These are phyloP conservation scores for Megalops cyprinoides DNA, from an alignment of 2,797 vertebrate species.

Conservation along the genomic window DNA sequence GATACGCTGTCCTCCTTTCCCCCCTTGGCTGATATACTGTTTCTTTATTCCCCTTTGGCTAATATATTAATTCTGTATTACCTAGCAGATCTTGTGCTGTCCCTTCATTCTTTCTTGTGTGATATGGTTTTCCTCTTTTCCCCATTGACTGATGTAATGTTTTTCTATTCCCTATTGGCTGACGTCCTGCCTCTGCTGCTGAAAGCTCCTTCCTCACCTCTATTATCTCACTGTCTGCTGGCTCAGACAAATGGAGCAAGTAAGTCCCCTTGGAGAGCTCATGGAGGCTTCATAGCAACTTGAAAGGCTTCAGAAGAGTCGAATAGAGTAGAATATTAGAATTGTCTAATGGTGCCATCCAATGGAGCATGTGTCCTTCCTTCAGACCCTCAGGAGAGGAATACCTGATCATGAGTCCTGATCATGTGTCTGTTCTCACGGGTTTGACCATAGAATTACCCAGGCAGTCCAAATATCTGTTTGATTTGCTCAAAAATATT, in stretches of 20 bases:
- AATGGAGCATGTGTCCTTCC: not conserved
- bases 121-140: not conserved
- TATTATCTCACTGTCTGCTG: conserved; percentile 3
- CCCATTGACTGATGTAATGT: not conserved
- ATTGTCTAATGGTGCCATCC: not conserved
- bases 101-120: not conserved
- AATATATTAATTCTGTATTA: not conserved
- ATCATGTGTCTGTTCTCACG: not conserved
- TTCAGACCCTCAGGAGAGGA: not conserved
- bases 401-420: not conserved
- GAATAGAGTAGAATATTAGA: not conserved
- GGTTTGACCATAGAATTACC: not conserved
- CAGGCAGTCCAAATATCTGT: not conserved
- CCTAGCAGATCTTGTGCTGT: too few relatives aligned
- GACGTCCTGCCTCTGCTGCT: not conserved
- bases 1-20: not conserved
- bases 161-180: not conserved
- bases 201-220: conserved; percentile 17
- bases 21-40: not conserved
- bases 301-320: conserved; percentile 12
- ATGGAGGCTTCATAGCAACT: not conserved
- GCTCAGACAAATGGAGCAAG: not conserved
- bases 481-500: not conserved
- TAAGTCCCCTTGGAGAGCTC: not conserved
- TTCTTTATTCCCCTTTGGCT: not conserved